These are phyloP conservation scores for Athalia cordata DNA, from an alignment of 2,888 invertebrate species.

Conservation along the genomic window DNA sequence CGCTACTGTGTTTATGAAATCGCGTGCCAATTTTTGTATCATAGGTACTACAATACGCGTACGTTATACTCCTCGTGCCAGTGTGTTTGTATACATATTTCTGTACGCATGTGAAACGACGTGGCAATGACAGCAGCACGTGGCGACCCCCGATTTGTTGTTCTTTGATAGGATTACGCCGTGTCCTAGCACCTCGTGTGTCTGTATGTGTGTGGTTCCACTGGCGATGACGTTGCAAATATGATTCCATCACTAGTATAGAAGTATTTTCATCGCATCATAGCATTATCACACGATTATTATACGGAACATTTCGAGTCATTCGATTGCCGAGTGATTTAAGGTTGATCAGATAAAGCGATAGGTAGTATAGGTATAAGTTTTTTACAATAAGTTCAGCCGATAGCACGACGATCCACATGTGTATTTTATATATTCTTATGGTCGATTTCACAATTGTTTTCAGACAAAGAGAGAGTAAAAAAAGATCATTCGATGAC, in stretches of 20 bases:
- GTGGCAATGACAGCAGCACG: constrained; percentile 73
- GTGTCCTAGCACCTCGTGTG: constrained; percentile 1
- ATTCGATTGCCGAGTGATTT: background rate
- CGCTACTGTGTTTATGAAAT: constrained; percentile 22
- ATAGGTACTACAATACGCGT: too few species aligned
- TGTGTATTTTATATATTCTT: too few species aligned
- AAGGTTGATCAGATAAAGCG: too few species aligned
- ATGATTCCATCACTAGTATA: constrained; percentile 9
- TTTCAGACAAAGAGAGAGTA: too few species aligned
- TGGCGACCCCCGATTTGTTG: constrained; percentile 55
- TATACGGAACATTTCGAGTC: background rate
- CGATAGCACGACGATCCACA: too few species aligned
- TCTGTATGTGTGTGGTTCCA: too few species aligned
- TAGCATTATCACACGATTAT: constrained; percentile 39
- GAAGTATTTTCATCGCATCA: constrained; percentile 13
- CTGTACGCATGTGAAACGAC: background rate
- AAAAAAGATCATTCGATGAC: too few species aligned
- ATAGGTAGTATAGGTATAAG: too few species aligned
- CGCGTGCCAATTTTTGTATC: too few species aligned
- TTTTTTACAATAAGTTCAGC: too few species aligned
- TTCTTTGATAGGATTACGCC: constrained; percentile 42
- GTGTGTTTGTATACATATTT: background rate
- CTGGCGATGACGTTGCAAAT: background rate
- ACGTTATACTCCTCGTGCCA: background rate
- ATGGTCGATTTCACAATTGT: too few species aligned